A percentile compares a stretch with the other conserved stretches of the same genome.
Conservation (phyloP, 2,113 vertebrate species). For the Lipophrys pholis region DNA sequence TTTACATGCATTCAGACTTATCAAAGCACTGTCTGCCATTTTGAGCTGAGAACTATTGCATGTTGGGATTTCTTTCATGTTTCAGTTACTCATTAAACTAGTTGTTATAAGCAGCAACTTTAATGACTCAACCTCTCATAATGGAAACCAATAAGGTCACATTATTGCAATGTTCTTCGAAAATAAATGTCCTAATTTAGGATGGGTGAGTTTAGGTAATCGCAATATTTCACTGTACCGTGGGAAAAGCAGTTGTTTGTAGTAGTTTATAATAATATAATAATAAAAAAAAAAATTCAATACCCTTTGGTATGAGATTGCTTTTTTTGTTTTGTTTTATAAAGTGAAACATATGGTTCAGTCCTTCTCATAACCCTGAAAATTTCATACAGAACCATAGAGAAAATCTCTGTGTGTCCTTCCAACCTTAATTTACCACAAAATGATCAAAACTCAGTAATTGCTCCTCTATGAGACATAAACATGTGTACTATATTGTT, state of each 20-base stretch:
- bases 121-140: no score
- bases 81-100: no score
- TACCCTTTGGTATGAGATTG: not conserved
- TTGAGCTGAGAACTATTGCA: no score
- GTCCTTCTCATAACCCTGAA: not conserved
- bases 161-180: no score
- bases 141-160: no score
- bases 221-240: not conserved
- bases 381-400: constrained; percentile 7
- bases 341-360: not conserved
- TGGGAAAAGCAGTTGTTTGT: not conserved
- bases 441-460: constrained; percentile 51
- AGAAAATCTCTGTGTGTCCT: constrained; percentile 28
- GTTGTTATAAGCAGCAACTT: no score
- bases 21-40: no score
- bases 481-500: constrained; percentile 41
- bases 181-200: no score
- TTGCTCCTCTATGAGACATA: constrained; percentile 38
- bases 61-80: no score
- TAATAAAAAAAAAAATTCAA: constrained; percentile 25
- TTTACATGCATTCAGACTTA: no score
- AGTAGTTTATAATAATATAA: not conserved
- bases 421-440: constrained; percentile 31
- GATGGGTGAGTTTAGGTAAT: no score
- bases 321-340: constrained; percentile 9